Conservation (phyloP, 2,113 vertebrate species). For the Mionectes macconnelli region DNA sequence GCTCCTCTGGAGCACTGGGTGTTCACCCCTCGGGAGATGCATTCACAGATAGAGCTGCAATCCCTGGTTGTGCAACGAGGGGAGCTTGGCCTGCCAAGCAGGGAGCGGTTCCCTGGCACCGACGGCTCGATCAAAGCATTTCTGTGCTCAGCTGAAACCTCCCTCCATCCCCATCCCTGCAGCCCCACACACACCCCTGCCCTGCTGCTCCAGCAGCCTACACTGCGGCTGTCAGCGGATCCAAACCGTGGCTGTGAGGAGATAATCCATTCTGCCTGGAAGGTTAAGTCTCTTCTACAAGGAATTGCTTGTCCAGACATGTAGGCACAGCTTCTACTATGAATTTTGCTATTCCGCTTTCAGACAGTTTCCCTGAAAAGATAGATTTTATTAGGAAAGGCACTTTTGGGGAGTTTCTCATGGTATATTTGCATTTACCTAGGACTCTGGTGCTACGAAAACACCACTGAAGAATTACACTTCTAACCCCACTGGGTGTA, state of each 20-base stretch:
- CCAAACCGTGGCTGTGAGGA: neutral
- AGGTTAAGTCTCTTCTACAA: neutral
- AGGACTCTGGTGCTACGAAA: neutral
- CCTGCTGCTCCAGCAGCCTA: neutral
- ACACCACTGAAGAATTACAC: neutral
- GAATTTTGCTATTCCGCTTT: neutral
- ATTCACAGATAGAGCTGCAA: neutral
- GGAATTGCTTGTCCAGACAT: neutral
- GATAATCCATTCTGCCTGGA: neutral
- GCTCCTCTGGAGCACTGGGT: neutral
- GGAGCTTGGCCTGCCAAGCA: neutral
- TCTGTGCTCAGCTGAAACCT: slow-evolving; percentile 4
- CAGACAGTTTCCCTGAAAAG: neutral
- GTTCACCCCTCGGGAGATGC: slow-evolving; percentile 5
- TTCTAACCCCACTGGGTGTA: neutral
- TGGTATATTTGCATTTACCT: neutral
- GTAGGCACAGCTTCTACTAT: neutral
- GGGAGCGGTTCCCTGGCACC: neutral
- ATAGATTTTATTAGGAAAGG: neutral
- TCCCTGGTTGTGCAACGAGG: neutral
- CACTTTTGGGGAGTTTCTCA: neutral
- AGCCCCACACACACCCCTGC: neutral
- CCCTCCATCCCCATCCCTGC: neutral
- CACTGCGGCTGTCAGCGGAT: neutral
- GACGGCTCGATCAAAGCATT: neutral